phyloP scores from a whole-genome alignment of 2,113 vertebrate species.

The Arenaria interpres region DNA sequence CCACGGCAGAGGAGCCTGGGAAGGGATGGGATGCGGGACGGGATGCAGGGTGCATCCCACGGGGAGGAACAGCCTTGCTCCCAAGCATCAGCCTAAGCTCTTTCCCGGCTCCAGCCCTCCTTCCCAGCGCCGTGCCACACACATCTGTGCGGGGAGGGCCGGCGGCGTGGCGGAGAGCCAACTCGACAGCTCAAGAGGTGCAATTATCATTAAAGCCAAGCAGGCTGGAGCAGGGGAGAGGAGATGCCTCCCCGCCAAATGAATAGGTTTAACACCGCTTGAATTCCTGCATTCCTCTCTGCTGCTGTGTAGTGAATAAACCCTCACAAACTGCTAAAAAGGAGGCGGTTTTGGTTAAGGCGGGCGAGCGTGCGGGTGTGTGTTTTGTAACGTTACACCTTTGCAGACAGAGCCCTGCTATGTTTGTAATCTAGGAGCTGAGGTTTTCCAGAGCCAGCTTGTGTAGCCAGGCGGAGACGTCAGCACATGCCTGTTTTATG shows the following conservation, averaged over 20 bases:
- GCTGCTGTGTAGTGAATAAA: slow-evolving; percentile 14
- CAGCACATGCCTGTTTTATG: slow-evolving; percentile 43
- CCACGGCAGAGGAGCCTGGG: background rate
- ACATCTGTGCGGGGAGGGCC: background rate
- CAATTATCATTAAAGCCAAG: slow-evolving; percentile 56
- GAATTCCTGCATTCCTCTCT: slow-evolving; percentile 54
- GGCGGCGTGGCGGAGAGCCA: background rate
- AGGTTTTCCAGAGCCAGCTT: slow-evolving; percentile 43
- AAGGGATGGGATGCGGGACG: background rate
- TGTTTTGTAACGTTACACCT: slow-evolving; percentile 63
- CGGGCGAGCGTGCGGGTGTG: background rate
- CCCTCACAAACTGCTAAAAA: slow-evolving; percentile 56
- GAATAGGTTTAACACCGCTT: slow-evolving; percentile 29
- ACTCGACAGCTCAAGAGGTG: slow-evolving; percentile 16
- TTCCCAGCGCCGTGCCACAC: slow-evolving; percentile 8
- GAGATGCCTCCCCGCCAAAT: slow-evolving; percentile 15
- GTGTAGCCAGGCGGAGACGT: background rate
- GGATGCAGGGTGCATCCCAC: background rate
- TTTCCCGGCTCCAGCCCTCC: background rate
- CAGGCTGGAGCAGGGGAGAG: slow-evolving; percentile 41
- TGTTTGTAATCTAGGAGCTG: slow-evolving; percentile 43
- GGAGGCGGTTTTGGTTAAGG: slow-evolving; percentile 52
- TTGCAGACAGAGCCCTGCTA: slow-evolving; percentile 52
- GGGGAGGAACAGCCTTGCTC: background rate
- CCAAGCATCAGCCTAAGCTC: background rate